Percentiles rank a stretch among this genome's conserved stretches.
Conservation (phyloP, 2,797 vertebrate genomes). For the Prunella strophiata region DNA sequence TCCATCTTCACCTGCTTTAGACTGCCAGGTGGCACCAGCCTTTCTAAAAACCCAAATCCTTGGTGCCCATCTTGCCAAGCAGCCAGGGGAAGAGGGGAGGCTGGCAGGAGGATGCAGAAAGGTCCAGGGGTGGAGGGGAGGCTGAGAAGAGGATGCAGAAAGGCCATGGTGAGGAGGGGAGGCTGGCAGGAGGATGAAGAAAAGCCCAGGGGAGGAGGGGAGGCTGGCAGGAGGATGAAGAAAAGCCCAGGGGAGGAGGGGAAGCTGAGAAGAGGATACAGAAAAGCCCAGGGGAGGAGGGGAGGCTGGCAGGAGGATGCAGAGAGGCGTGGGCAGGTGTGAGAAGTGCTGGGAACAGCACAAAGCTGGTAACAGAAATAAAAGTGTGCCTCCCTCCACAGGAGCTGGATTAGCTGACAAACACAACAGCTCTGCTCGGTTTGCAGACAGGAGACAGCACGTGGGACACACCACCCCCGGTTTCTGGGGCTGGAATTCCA, state of each 20-base stretch:
- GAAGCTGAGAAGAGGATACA: background rate
- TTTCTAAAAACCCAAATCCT: background rate
- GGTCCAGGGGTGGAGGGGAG: background rate
- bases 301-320: background rate
- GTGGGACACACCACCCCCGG: background rate
- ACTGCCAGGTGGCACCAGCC: background rate
- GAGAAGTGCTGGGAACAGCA: background rate
- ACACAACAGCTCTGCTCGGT: background rate
- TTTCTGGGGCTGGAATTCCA: background rate
- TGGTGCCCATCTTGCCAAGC: background rate
- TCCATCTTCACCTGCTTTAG: background rate
- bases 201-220: background rate
- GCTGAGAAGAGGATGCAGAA: no score
- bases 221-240: background rate
- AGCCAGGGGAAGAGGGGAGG: background rate
- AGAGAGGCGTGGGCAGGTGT: background rate
- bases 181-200: background rate
- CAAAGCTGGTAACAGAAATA: background rate
- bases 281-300: background rate
- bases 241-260: background rate
- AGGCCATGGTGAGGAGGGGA: background rate
- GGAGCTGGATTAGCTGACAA: background rate
- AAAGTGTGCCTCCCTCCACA: background rate
- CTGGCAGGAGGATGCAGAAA: no score
- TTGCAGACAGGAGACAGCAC: background rate